phyloP scores from a whole-genome alignment of 2,888 invertebrate species.

The Tenthredo mesomela region DNA sequence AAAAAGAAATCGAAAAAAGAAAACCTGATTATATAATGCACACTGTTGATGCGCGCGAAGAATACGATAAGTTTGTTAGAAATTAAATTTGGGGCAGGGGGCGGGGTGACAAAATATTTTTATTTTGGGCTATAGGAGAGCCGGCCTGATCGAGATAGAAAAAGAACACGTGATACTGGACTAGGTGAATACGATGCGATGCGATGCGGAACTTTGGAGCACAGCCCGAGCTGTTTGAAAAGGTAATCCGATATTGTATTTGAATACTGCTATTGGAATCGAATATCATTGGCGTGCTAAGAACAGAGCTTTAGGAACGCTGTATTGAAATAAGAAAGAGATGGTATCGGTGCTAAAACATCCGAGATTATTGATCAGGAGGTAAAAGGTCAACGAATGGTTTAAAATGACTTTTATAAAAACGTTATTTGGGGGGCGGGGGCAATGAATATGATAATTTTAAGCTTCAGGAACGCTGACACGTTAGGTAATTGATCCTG shows the following conservation, averaged over 20 bases:
- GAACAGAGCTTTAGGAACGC: not conserved
- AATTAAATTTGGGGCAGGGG: constrained; percentile 22
- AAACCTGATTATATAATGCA: not conserved
- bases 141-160: constrained; percentile 28
- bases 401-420: not conserved
- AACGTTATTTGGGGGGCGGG: constrained; percentile 31
- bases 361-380: not conserved
- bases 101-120: constrained; percentile 19
- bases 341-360: not conserved
- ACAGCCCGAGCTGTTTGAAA: constrained; percentile 3
- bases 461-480: constrained; percentile 31
- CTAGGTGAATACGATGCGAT: not conserved
- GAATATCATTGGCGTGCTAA: constrained; percentile 13
- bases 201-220: not conserved
- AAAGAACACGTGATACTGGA: constrained; percentile 14
- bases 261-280: not conserved
- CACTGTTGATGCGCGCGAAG: not conserved
- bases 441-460: constrained; percentile 38
- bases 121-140: constrained; percentile 42
- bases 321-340: constrained; percentile 3
- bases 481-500: constrained; percentile 30
- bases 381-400: constrained; percentile 26
- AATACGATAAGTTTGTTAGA: constrained; percentile 18
- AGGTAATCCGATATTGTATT: constrained; percentile 29
- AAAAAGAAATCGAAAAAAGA: no score